Conservation (phyloP, 2,113 vertebrate species). For the Otolemur garnettii region DNA sequence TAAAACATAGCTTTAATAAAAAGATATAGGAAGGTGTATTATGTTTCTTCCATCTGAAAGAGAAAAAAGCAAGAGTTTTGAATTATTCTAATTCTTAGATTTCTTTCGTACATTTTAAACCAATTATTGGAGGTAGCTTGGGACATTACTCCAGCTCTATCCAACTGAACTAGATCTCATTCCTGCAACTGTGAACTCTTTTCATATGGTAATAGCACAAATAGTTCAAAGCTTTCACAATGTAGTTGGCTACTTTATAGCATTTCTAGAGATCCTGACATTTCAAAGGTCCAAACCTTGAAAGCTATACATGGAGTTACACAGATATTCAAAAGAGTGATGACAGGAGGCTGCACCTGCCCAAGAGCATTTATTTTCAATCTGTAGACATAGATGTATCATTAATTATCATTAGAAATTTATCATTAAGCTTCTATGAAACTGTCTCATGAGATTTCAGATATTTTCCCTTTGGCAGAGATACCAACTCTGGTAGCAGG, state of each 20-base stretch:
- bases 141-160: not conserved
- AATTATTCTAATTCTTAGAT: conserved; percentile 40
- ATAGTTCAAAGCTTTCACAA: conserved; percentile 18
- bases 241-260: not conserved
- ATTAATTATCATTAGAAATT: conserved; percentile 33
- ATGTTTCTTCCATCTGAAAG: not conserved
- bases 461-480: conserved; percentile 46
- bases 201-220: not conserved
- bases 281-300: conserved; percentile 11
- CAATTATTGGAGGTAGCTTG: not conserved
- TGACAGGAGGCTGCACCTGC: conserved; percentile 38
- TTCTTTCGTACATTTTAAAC: conserved; percentile 14
- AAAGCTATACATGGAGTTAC: conserved; percentile 2
- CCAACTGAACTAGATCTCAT: not conserved
- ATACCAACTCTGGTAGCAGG: not conserved
- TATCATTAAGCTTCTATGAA: conserved; percentile 27
- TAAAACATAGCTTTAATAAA: not conserved
- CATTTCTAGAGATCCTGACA: conserved; percentile 51
- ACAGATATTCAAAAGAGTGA: conserved; percentile 17
- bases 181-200: not conserved
- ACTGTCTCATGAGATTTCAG: not conserved
- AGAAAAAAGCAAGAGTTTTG: conserved; percentile 32
- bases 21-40: not conserved
- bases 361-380: conserved; percentile 32
- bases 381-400: not conserved